These are phyloP conservation scores for Penaeus indicus DNA, from an alignment of 1,140 invertebrate species.

Conservation along the genomic window DNA sequence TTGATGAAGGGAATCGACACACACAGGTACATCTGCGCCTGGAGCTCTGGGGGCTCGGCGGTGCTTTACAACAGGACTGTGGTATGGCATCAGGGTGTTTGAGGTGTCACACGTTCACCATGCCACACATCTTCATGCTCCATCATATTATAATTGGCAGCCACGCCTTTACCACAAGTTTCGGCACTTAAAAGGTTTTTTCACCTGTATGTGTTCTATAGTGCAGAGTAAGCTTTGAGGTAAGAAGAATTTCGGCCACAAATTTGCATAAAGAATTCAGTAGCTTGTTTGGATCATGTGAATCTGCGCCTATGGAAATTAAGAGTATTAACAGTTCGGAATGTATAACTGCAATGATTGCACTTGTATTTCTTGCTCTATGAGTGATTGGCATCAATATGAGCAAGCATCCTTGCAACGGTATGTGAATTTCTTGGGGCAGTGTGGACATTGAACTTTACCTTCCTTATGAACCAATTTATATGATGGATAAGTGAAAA, in stretches of 20 bases:
- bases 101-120: constrained; percentile 40
- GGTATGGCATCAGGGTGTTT: constrained; percentile 39
- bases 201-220: constrained; percentile 53
- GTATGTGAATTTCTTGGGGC: constrained; percentile 55
- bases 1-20: constrained; percentile 30
- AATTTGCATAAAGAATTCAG: constrained; percentile 32
- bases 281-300: constrained; percentile 36
- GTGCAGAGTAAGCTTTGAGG: constrained; percentile 52
- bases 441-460: constrained; percentile 47
- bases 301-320: constrained; percentile 45
- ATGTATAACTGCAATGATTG: constrained; percentile 34
- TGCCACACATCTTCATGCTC: constrained; percentile 56
- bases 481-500: constrained; percentile 54
- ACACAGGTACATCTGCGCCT: constrained; percentile 46
- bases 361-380: constrained; percentile 58
- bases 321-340: constrained; percentile 38
- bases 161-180: constrained; percentile 49
- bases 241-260: constrained; percentile 48
- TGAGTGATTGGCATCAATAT: constrained; percentile 48
- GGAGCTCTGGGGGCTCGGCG: constrained; percentile 47
- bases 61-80: constrained; percentile 47
- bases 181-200: constrained; percentile 49
- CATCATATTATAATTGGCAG: constrained; percentile 47
- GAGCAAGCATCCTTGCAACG: constrained; percentile 52
- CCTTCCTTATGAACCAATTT: constrained; percentile 48